Percentiles rank a stretch among this genome's conserved stretches.
These are phyloP conservation scores for Caenorhabditis becei DNA, from an alignment of 2,888 invertebrate species.

Conservation along the genomic window DNA sequence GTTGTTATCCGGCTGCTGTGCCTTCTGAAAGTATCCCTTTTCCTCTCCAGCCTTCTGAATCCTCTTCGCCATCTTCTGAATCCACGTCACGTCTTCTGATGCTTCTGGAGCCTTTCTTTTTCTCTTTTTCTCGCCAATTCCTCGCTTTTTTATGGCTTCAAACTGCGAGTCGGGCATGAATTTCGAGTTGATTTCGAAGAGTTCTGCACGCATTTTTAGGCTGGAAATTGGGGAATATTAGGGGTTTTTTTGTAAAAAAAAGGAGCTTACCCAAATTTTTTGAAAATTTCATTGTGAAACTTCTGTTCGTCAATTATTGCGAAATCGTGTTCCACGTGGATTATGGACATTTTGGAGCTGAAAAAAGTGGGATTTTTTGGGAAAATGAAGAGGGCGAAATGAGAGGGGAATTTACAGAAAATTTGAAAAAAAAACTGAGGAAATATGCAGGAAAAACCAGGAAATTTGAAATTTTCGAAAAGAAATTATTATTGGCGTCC, in stretches of 20 bases:
- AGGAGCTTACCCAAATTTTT: neutral
- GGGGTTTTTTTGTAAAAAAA: neutral
- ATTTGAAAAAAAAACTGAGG: too few relatives aligned
- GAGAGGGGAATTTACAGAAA: too few relatives aligned
- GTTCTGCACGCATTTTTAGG: slow-evolving; percentile 42
- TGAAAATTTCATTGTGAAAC: slow-evolving; percentile 36
- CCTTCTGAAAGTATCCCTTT: slow-evolving; percentile 17
- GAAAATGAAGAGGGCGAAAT: too few relatives aligned
- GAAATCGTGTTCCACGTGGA: slow-evolving; percentile 39
- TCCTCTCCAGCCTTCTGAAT: slow-evolving; percentile 7
- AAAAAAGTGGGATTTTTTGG: slow-evolving; percentile 1
- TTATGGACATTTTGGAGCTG: slow-evolving; percentile 55
- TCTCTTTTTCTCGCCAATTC: slow-evolving; percentile 12
- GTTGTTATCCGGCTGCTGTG: slow-evolving; percentile 58
- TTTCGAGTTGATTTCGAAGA: slow-evolving; percentile 67
- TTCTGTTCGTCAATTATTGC: slow-evolving; percentile 65
- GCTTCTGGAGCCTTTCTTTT: slow-evolving; percentile 11
- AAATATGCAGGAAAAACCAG: too few relatives aligned
- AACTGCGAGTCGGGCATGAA: slow-evolving; percentile 71
- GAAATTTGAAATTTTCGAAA: too few relatives aligned
- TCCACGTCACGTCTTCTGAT: slow-evolving; percentile 15
- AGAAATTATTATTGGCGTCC: too few relatives aligned
- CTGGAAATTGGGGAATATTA: slow-evolving; percentile 25
- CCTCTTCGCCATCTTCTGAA: slow-evolving; percentile 2
- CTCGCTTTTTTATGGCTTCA: slow-evolving; percentile 56